Base-by-base conservation (phyloP, 2,113 vertebrate genomes). In the Gymnarchus niloticus region DNA sequence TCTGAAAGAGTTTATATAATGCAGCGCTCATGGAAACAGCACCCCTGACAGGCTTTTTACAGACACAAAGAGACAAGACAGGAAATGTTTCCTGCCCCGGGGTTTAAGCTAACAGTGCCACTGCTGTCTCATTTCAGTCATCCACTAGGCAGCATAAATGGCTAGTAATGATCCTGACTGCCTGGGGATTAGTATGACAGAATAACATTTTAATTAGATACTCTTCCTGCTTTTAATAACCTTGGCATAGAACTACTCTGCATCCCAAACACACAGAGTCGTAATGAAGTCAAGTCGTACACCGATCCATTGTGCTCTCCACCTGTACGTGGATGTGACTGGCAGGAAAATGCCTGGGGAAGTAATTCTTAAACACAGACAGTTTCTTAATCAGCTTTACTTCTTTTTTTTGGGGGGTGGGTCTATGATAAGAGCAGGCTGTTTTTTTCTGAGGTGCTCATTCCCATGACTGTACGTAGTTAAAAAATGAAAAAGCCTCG, bases 81-180 rank as follows among this genome's bases (percentile, higher is more conserved):
- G 83, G 85, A 90, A 88, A 87, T 7, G 21, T 86, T 89, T 85
- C 54, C 59, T 49, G 76, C 87, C 89, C 52, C 12, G 86, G 86
- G 89, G 87, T 85, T 77, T 83, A 86, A 87, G 88, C 88, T 83
- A 85, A 88, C 82, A 88, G 44, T 41, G 61, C 90, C 85, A 90
- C 90, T 89, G 90, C 51, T 86, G 90, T 90, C 91, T 91, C 89
- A 89, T 92, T 92, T 87, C 56, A 28, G 89, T 85, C 85, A 77
- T 83, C 87, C 44, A 87, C 86, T 91, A 88, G 86, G 90, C 83
- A 92, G 86, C 10, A 51, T 52, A 56, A 81, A 46, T 6, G 48
- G 46, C 49, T 5, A 6, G 56, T 65, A 46, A 80, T 86, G 33
- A 56, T 73, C 61, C 49, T 19, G 54, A 69, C 49, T 44, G 77